Percentiles rank a stretch among this genome's conserved stretches.
phyloP scores from a whole-genome alignment of 2,797 vertebrate species.

The Nannoperca obscura region DNA sequence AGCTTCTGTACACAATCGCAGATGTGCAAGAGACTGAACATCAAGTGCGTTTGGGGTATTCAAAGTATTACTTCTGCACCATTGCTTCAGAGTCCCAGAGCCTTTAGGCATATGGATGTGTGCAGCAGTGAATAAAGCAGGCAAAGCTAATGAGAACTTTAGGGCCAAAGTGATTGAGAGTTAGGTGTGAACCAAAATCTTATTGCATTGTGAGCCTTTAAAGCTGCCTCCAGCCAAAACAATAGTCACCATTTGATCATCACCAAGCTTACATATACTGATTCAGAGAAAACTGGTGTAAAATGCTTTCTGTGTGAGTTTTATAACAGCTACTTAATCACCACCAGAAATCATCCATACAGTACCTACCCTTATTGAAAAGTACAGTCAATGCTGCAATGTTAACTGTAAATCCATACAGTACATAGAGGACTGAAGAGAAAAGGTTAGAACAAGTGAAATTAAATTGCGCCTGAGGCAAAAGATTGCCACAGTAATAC shows the following conservation, averaged over 20 bases:
- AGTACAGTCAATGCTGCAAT: not conserved
- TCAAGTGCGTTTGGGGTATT: slow-evolving; percentile 71
- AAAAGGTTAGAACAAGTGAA: slow-evolving; percentile 33
- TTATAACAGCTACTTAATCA: slow-evolving; percentile 37
- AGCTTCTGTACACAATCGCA: slow-evolving; percentile 70
- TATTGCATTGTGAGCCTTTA: slow-evolving; percentile 49
- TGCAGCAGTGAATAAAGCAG: slow-evolving; percentile 60
- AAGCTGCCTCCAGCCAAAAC: slow-evolving; percentile 56
- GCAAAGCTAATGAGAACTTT: slow-evolving; percentile 69
- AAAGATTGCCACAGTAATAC: slow-evolving; percentile 45
- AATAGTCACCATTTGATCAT: slow-evolving; percentile 45
- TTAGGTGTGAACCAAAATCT: slow-evolving; percentile 65
- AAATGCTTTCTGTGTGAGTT: slow-evolving; percentile 27
- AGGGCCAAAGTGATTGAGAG: slow-evolving; percentile 58
- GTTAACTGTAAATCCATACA: slow-evolving; percentile 39
- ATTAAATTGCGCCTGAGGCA: slow-evolving; percentile 37
- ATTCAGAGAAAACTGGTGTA: slow-evolving; percentile 27
- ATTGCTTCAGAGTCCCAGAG: slow-evolving; percentile 63
- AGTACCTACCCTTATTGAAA: slow-evolving; percentile 32
- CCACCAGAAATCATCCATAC: not conserved
- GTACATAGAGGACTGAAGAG: slow-evolving; percentile 23
- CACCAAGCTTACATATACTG: slow-evolving; percentile 21
- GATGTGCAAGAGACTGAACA: slow-evolving; percentile 77
- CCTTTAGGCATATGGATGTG: slow-evolving; percentile 71
- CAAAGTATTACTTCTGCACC: slow-evolving; percentile 76